These are phyloP conservation scores for Idaea biselata DNA, from an alignment of 2,888 invertebrate genomes.

Conservation along the genomic window DNA sequence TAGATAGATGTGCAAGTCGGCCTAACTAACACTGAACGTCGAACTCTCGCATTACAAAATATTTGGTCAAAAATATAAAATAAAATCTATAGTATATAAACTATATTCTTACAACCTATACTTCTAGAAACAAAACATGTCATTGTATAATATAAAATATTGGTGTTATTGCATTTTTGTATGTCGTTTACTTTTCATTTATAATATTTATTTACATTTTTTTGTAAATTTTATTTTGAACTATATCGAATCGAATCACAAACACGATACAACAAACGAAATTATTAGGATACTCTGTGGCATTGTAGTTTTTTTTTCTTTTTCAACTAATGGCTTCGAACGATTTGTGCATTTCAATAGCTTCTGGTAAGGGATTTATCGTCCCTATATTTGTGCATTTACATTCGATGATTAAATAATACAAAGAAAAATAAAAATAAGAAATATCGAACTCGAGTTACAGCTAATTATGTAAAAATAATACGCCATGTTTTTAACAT, in stretches of 20 bases:
- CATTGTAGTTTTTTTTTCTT: neutral
- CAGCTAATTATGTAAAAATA: too few species aligned
- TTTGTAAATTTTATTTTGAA: conserved; percentile 1
- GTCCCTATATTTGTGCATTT: too few species aligned
- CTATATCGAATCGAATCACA: conserved; percentile 7
- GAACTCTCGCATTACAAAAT: conserved; percentile 16
- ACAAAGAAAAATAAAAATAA: too few species aligned
- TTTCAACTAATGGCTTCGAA: too few species aligned
- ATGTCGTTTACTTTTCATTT: neutral
- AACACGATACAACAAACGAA: conserved; percentile 8
- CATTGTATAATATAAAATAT: conserved; percentile 26
- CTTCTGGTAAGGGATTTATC: too few species aligned
- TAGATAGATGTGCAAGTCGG: conserved; percentile 9
- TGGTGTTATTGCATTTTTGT: neutral
- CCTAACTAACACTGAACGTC: conserved; percentile 2
- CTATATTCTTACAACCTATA: conserved; percentile 40
- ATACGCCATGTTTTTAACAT: too few species aligned
- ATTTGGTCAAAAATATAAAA: conserved; percentile 51
- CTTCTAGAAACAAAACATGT: conserved; percentile 19
- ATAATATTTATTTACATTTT: neutral
- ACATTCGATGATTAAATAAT: too few species aligned
- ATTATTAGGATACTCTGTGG: neutral
- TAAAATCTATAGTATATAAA: conserved; percentile 17
- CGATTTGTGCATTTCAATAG: too few species aligned
- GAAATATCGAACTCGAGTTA: too few species aligned